phyloP scores from a whole-genome alignment of 2,888 invertebrate genomes.

The Dysmachus trigonus region DNA sequence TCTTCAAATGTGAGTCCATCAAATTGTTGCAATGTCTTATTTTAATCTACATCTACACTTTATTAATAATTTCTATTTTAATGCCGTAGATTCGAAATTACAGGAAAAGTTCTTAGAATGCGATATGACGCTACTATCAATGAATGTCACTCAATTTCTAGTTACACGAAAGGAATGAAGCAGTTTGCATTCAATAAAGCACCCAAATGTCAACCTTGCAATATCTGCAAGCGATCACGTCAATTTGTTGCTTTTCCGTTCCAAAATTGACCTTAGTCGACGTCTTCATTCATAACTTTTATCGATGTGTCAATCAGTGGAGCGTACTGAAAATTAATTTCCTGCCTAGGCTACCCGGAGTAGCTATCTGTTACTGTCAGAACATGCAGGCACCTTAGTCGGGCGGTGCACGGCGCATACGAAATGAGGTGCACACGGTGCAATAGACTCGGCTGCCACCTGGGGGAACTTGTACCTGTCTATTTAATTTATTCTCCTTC shows the following conservation, averaged over 20 bases:
- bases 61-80: not conserved
- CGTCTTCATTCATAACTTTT: slow-evolving; percentile 38
- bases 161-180: not conserved
- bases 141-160: not conserved
- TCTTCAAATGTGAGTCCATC: too few relatives aligned
- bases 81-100: not conserved
- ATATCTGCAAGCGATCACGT: not conserved
- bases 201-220: not conserved
- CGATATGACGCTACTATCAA: not conserved
- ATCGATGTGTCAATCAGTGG: slow-evolving; percentile 39
- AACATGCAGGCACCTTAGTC: slow-evolving; percentile 30
- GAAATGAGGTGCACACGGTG: slow-evolving; percentile 17
- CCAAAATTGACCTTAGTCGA: not conserved
- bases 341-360: slow-evolving; percentile 20
- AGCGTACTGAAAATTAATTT: slow-evolving; percentile 38
- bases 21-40: not conserved
- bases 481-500: slow-evolving; percentile 40
- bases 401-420: not conserved
- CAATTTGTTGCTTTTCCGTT: not conserved
- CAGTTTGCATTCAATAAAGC: not conserved
- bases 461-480: slow-evolving; percentile 12
- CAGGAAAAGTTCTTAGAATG: not conserved
- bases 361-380: slow-evolving; percentile 33
- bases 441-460: slow-evolving; percentile 9
- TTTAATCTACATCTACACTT: not conserved